phyloP scores from a whole-genome alignment of 2,113 vertebrate genomes.

The Cheirogaleus medius region DNA sequence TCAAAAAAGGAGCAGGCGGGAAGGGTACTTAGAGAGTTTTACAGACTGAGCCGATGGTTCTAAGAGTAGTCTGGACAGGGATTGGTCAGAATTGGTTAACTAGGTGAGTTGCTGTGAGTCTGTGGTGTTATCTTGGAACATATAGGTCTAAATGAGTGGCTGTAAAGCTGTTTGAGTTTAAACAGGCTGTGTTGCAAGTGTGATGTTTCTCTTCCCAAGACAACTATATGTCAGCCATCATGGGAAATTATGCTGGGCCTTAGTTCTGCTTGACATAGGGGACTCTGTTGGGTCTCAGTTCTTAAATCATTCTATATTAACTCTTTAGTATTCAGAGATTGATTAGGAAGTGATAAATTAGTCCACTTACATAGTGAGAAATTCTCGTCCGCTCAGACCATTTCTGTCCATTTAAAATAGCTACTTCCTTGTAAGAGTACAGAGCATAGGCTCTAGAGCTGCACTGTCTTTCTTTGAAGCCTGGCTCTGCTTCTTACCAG shows the following conservation, averaged over 20 bases:
- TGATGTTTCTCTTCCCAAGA: neutral
- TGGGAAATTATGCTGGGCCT: neutral
- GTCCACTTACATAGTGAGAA: neutral
- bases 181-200: neutral
- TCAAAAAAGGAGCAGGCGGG: neutral
- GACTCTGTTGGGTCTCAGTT: neutral
- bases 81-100: neutral
- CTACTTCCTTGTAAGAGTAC: neutral
- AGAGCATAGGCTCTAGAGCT: neutral
- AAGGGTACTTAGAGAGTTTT: neutral
- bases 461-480: neutral
- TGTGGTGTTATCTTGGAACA: neutral
- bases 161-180: neutral
- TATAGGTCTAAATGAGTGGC: neutral
- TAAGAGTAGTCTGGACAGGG: neutral
- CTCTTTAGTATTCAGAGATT: neutral
- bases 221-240: neutral
- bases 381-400: neutral
- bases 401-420: neutral
- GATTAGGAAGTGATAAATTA: neutral
- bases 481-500: neutral
- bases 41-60: neutral
- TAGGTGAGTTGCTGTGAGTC: neutral
- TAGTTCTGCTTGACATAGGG: neutral
- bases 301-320: neutral